Conservation (phyloP, 2,113 vertebrate genomes). For the Scomber scombrus region DNA sequence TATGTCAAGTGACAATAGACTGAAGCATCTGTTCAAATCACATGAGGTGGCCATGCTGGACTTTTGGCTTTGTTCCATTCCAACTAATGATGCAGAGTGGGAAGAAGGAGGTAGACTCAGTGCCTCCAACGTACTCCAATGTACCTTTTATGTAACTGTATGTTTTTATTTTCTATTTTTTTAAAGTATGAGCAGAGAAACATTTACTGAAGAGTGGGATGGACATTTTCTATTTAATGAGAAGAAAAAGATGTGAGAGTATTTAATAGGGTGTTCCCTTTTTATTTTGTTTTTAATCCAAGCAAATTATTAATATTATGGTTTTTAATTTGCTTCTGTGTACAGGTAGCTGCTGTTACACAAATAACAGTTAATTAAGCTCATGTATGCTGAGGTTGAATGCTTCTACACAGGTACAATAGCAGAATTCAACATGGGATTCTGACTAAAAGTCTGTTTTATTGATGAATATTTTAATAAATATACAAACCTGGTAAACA, state of each 20-base stretch:
- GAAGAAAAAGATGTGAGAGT: constrained; percentile 78
- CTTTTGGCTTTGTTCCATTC: constrained; percentile 55
- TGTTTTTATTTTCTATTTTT: constrained; percentile 55
- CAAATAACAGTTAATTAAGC: constrained; percentile 68
- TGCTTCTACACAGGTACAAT: constrained; percentile 53
- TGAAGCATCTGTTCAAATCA: constrained; percentile 27
- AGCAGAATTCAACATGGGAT: constrained; percentile 49
- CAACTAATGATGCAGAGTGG: constrained; percentile 30
- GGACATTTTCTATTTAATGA: constrained; percentile 86
- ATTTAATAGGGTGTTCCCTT: constrained; percentile 82
- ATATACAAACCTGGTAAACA: constrained; percentile 56
- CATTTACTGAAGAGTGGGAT: constrained; percentile 65
- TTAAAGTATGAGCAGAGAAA: constrained; percentile 40
- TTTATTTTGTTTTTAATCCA: constrained; percentile 78
- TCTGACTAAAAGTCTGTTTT: constrained; percentile 44
- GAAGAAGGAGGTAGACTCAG: not conserved
- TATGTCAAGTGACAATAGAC: constrained; percentile 16
- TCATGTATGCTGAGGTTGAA: constrained; percentile 58
- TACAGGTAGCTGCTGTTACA: constrained; percentile 46
- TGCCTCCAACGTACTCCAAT: constrained; percentile 36
- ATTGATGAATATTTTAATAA: constrained; percentile 74
- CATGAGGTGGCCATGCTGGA: constrained; percentile 58
- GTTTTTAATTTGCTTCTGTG: constrained; percentile 46
- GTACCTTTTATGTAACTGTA: constrained; percentile 44
- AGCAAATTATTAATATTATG: constrained; percentile 76